A percentile compares a stretch with the other conserved stretches of the same genome.
phyloP scores from a whole-genome alignment of 2,113 vertebrate genomes.

The Cettia cetti region DNA sequence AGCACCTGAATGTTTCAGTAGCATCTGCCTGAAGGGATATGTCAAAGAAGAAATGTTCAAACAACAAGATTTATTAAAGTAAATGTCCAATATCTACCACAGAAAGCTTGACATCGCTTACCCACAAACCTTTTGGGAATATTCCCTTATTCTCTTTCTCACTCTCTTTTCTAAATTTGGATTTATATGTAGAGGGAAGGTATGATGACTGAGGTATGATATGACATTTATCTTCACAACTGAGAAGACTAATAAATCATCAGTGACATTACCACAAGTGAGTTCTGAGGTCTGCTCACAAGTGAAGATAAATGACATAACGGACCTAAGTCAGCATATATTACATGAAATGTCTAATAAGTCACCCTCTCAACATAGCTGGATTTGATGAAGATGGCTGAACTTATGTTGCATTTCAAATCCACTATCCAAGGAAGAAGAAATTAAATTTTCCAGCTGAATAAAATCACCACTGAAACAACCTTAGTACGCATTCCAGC shows the following conservation, averaged over 20 bases:
- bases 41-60: constrained; percentile 47
- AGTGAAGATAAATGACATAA: constrained; percentile 57
- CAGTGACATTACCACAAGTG: constrained; percentile 50
- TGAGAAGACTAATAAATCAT: constrained; percentile 59
- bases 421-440: background rate
- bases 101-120: constrained; percentile 49
- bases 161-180: constrained; percentile 10
- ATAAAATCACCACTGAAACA: background rate
- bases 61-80: constrained; percentile 66
- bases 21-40: constrained; percentile 34
- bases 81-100: constrained; percentile 35
- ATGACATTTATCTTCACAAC: constrained; percentile 62
- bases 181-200: constrained; percentile 50
- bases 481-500: background rate
- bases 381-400: constrained; percentile 27
- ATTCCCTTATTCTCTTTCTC: background rate
- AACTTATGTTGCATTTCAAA: background rate
- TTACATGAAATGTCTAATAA: constrained; percentile 54
- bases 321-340: constrained; percentile 17
- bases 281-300: constrained; percentile 51
- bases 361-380: background rate
- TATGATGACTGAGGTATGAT: constrained; percentile 39
- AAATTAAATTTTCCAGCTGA: constrained; percentile 1
- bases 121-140: constrained; percentile 18
- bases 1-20: constrained; percentile 36